Conservation (phyloP, 2,797 vertebrate genomes). For the Sebastolobus alascanus region DNA sequence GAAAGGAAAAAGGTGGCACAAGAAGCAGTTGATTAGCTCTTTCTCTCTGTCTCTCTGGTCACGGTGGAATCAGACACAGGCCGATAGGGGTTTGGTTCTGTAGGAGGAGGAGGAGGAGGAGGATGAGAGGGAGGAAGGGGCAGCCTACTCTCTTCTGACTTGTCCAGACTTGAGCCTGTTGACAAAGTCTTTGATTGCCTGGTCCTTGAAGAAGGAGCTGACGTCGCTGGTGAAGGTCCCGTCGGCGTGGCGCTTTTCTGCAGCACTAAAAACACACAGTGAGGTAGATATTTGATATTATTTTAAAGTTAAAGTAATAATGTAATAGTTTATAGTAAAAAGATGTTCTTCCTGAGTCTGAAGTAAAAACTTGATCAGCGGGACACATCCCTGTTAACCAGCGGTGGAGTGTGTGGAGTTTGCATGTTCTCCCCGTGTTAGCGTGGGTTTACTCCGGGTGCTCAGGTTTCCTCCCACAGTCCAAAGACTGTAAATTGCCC, state of each 20-base stretch:
- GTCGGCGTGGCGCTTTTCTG: slow-evolving; percentile 92
- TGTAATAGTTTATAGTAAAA: neutral
- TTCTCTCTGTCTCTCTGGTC: slow-evolving; percentile 58
- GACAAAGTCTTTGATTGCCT: slow-evolving; percentile 96
- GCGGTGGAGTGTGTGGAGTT: neutral
- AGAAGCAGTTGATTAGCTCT: slow-evolving; percentile 63
- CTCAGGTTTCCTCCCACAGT: too few species aligned
- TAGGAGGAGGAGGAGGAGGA: slow-evolving; percentile 25
- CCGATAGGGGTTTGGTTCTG: slow-evolving; percentile 40
- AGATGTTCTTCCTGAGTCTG: neutral
- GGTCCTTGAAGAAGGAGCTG: slow-evolving; percentile 93
- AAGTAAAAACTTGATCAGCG: neutral
- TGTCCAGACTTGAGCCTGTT: slow-evolving; percentile 93
- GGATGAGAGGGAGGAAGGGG: slow-evolving; percentile 21
- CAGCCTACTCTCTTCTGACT: slow-evolving; percentile 94
- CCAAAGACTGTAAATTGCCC: too few species aligned
- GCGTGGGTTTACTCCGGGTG: too few species aligned
- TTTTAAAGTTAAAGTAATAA: neutral
- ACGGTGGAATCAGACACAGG: slow-evolving; percentile 61
- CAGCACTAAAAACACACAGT: slow-evolving; percentile 78
- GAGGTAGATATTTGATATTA: neutral
- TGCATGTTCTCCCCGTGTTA: too few species aligned
- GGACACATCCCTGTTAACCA: neutral
- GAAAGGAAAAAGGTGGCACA: slow-evolving; percentile 38
- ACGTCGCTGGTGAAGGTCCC: slow-evolving; percentile 96